Evolutionary conservation across 2,888 invertebrate genomes (phyloP), one percentile per base, ranked within the genome.

Genomic region (Sclerodermus sp.): DNA sequence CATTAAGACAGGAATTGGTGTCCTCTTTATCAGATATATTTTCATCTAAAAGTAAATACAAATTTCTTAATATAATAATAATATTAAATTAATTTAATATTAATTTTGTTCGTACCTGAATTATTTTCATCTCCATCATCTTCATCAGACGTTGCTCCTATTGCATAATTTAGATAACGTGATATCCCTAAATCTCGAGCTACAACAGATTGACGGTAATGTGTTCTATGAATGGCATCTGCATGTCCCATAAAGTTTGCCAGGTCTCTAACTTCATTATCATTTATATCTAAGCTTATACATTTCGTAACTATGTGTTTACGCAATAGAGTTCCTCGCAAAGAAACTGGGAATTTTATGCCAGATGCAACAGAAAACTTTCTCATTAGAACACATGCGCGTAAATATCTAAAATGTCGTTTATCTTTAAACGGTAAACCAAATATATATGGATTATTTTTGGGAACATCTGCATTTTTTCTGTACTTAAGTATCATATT

Each of bases 171-270:
- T 29, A 60, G 41, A 31, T 60, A 40, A 43, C 48, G 46, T 1
- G 58, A 60, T 31, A 64, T 51, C n/a, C 45, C 14, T 29, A 55
- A 32, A 15, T 63, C 62, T 41, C 57, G 43, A 18, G 32, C 47
- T 2, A 50, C 14, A 41, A 62, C 14, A 1, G 64, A 59, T 38
- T 61, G 53, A 1, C 47, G 43, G 15, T 47, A 47, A 31, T 15
- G 12, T 14, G n/a, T 14, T 16, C 16, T 17, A 44, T 47, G 47
- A n/a, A 47, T 47, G 2, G 45, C n/a, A 12, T 42, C 42, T 2
- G 38, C 5, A 38, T 51, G 51, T 10, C 53, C 46, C 54, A 54
- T 47, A 14, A 46, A 54, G 17, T 47, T 46, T 5, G 50, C 51
- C 13, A 51, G 17, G 17, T 51, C 48, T 8, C 36, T 17, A 2